Percentiles rank a stretch among this genome's conserved stretches.
Evolutionary conservation across 1,140 invertebrate species (phyloP).

Genomic region (Cyrtorhinus lividipennis): DNA sequence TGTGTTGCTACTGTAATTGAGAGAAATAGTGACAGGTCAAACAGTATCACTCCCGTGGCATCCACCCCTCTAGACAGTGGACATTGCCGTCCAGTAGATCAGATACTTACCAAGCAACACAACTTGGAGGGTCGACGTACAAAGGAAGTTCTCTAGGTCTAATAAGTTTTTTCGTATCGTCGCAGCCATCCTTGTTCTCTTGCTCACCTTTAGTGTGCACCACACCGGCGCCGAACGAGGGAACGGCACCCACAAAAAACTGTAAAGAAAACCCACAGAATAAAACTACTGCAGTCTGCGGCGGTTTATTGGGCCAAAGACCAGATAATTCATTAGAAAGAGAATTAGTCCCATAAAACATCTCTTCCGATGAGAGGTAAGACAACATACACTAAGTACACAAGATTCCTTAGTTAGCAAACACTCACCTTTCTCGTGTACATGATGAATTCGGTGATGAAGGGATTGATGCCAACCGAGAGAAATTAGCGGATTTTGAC

Average conservation of each 20-base stretch:
- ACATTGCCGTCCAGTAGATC: too few relatives aligned
- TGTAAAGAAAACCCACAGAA: neutral
- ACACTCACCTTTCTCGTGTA: neutral
- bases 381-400: too few relatives aligned
- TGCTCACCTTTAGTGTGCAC: conserved; percentile 10
- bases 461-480: neutral
- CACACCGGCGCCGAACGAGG: neutral
- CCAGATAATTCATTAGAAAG: too few relatives aligned
- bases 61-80: too few relatives aligned
- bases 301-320: too few relatives aligned
- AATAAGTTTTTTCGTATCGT: conserved; percentile 1
- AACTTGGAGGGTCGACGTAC: conserved; percentile 14
- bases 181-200: neutral
- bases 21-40: too few relatives aligned
- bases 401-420: too few relatives aligned
- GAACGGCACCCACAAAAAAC: conserved; percentile 6
- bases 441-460: neutral
- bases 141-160: conserved; percentile 12
- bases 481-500: neutral
- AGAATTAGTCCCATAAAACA: too few relatives aligned
- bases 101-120: conserved; percentile 15
- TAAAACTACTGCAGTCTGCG: neutral
- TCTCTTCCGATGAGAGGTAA: too few relatives aligned
- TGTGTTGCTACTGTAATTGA: neutral
- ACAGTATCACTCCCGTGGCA: too few relatives aligned